Evolutionary conservation across 2,888 invertebrate genomes (phyloP).

Genomic region (Sphinx pinastri): DNA sequence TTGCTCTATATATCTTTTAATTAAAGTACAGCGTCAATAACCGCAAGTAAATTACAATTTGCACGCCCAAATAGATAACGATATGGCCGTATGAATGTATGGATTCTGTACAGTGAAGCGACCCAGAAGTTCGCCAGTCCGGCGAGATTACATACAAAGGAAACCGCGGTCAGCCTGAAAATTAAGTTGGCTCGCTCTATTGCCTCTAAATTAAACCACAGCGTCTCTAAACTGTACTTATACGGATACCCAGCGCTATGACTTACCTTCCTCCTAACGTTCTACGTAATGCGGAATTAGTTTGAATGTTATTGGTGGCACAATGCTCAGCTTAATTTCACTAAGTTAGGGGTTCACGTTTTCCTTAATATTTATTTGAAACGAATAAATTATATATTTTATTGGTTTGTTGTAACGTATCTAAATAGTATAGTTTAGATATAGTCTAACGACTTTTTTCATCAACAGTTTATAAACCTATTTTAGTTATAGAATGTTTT

Average conservation of each 20-base stretch:
- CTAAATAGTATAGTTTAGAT: too few relatives aligned
- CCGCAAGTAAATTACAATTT: background rate
- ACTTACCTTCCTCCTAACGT: conserved; percentile 16
- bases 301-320: conserved; percentile 6
- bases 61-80: conserved; percentile 21
- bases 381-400: too few relatives aligned
- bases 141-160: conserved; percentile 75
- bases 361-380: too few relatives aligned
- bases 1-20: too few relatives aligned
- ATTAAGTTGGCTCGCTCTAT: conserved; percentile 79
- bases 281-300: background rate
- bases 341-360: background rate
- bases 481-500: too few relatives aligned
- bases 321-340: background rate
- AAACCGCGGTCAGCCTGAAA: conserved; percentile 79
- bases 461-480: too few relatives aligned
- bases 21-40: too few relatives aligned
- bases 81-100: conserved; percentile 37
- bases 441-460: too few relatives aligned
- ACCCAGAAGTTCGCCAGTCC: conserved; percentile 73
- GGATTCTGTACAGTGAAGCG: conserved; percentile 45
- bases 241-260: conserved; percentile 15
- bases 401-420: too few relatives aligned
- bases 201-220: conserved; percentile 76
- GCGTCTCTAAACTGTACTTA: conserved; percentile 39